Evolutionary conservation across 1,140 invertebrate species (phyloP).

Genomic region (Potamilus streckersoni): DNA sequence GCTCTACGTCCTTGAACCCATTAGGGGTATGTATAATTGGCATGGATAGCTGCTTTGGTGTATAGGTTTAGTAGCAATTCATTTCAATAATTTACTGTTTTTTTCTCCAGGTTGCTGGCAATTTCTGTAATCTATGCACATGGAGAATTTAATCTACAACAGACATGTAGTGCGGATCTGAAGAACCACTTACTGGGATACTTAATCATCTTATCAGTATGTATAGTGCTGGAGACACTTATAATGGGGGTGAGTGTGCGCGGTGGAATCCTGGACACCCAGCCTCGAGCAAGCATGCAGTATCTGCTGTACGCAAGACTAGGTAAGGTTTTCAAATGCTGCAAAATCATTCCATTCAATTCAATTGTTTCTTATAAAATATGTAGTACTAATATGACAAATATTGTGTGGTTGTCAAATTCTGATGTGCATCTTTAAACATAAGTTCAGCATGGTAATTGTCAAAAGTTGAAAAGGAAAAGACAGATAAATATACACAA

Average conservation of each 20-base stretch:
- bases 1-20: too few relatives aligned
- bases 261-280: constrained; percentile 84
- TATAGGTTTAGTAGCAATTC: neutral
- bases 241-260: constrained; percentile 83
- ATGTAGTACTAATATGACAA: neutral
- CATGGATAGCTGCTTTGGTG: too few relatives aligned
- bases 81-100: neutral
- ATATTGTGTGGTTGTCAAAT: neutral
- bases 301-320: constrained; percentile 85
- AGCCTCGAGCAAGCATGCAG: constrained; percentile 81
- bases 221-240: constrained; percentile 78
- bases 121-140: constrained; percentile 74
- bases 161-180: constrained; percentile 67
- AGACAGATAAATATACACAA: too few relatives aligned
- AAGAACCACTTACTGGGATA: constrained; percentile 81
- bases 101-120: constrained; percentile 71
- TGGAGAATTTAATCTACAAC: constrained; percentile 71
- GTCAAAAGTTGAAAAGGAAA: too few relatives aligned
- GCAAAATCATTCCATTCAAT: neutral
- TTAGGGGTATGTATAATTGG: too few relatives aligned
- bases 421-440: neutral
- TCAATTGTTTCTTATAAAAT: neutral
- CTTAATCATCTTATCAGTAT: constrained; percentile 76
- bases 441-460: too few relatives aligned
- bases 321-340: constrained; percentile 72